Evolutionary conservation across 2,888 invertebrate genomes (phyloP), one percentile per base, ranked within the genome.

Genomic region (Xylota sylvarum): DNA sequence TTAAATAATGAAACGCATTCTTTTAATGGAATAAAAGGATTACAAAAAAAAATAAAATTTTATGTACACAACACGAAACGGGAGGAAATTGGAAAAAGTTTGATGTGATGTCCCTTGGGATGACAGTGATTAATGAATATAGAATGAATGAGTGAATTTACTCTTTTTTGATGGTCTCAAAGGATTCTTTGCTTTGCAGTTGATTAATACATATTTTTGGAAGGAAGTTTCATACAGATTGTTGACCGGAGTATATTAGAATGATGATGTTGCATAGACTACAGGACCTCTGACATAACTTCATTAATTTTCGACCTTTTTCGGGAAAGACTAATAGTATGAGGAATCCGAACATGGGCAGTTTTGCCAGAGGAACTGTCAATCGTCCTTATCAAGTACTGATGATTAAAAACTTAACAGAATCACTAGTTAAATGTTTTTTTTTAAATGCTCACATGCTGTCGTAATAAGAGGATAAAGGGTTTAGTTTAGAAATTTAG

Each of bases 101-200:
- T 70, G 40, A 50, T 35, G n/a, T 48, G 23, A 35, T 27, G 40
- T 40, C 64, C 60, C n/a, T 60, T 55, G 69, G 67, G 74, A 14
- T 70, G 76, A 69, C 70, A 70, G 27, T 82, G 82, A 82, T 77
- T 64, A 82, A 82, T 82, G 69, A 23, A 35, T 17, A 35, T 60
- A 4, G 17, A 43, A 3, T 23, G 19, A 17, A 17, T 17, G 14
- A 14, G 14, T 46, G 43, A 14, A 14, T 14, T 14, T n/a, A 40
- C 5, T 40, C 10, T 1, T 48, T 48, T 48, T 48, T 2, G 14
- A 10, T 12, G 17, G 46, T 46, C 17, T 46, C 43, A 43, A 43
- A 14, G 43, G 43, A 43, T 46, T 14, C 2, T 12, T 5, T 5
- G 14, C 10, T 7, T 9, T 17, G 14, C 2, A 50, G 50, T 50